Conservation (phyloP, 2,888 invertebrate species). For the Petrolisthes manimaculis region DNA sequence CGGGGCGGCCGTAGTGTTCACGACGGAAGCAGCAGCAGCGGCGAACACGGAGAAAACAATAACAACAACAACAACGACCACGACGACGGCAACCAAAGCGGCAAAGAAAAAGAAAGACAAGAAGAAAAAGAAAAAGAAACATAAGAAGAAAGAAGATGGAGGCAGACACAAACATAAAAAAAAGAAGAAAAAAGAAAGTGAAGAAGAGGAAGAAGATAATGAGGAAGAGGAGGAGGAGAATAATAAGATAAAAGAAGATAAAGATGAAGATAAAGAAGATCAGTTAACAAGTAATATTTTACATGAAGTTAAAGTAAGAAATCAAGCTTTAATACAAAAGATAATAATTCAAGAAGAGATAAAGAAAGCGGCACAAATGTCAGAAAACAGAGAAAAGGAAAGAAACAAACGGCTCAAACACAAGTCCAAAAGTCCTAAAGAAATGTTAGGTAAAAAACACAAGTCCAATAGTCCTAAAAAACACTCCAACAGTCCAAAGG, state of each 20-base stretch:
- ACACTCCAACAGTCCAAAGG: background rate
- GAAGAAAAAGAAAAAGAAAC: constrained; percentile 55
- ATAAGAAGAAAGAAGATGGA: constrained; percentile 37
- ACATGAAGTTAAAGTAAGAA: constrained; percentile 24
- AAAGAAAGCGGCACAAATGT: background rate
- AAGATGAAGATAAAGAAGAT: constrained; percentile 21
- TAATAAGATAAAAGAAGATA: constrained; percentile 42
- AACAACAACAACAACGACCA: background rate
- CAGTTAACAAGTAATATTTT: constrained; percentile 14
- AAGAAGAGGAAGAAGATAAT: constrained; percentile 29
- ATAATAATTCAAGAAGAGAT: constrained; percentile 30
- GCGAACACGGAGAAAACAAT: background rate
- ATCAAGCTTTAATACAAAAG: constrained; percentile 30
- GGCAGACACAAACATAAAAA: constrained; percentile 26
- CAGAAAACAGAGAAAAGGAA: background rate
- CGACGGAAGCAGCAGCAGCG: background rate
- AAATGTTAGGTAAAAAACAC: too few relatives aligned
- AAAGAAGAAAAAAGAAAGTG: constrained; percentile 39
- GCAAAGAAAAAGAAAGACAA: constrained; percentile 45
- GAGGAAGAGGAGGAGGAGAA: constrained; percentile 35
- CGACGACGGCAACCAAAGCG: background rate
- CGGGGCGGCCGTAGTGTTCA: background rate
- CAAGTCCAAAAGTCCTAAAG: constrained; percentile 6
- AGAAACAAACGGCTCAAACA: background rate
- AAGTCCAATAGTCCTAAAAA: background rate